Percentiles rank a stretch among this genome's conserved stretches.
Evolutionary conservation across 2,797 vertebrate species (phyloP).

Genomic region (Oophaga sylvatica): DNA sequence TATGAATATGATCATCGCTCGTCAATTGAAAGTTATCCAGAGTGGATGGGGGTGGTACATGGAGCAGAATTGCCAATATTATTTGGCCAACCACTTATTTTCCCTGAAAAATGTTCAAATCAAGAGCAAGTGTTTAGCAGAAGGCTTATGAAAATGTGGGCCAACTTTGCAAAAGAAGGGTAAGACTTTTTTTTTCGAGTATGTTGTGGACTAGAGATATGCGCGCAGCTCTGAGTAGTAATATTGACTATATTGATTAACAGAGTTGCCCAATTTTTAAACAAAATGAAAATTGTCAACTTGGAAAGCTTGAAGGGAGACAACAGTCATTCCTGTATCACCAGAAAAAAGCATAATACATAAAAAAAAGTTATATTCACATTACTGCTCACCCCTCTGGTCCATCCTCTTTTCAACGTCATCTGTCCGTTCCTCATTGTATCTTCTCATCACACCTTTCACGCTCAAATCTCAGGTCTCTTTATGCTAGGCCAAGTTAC

Average conservation of each 20-base stretch:
- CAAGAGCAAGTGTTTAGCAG: constrained; percentile 74
- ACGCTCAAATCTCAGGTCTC: too few species aligned
- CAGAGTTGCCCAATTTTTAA: background rate
- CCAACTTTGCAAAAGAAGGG: constrained; percentile 78
- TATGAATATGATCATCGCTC: constrained; percentile 77
- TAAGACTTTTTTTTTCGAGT: constrained; percentile 61
- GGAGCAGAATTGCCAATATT: constrained; percentile 79
- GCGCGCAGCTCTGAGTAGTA: background rate
- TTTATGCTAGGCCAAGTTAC: too few species aligned
- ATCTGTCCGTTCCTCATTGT: too few species aligned
- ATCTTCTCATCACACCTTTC: too few species aligned
- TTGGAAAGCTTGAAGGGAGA: too few species aligned
- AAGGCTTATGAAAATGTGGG: constrained; percentile 78
- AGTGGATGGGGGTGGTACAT: constrained; percentile 79
- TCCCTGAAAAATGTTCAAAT: constrained; percentile 66
- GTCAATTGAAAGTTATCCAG: constrained; percentile 73
- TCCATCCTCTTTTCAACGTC: too few species aligned
- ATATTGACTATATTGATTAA: background rate
- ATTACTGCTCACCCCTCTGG: too few species aligned
- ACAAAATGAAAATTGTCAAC: too few species aligned
- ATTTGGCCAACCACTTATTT: constrained; percentile 75
- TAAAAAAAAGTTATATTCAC: too few species aligned
- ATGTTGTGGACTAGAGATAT: background rate
- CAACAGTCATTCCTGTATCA: too few species aligned
- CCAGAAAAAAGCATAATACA: too few species aligned